These are phyloP conservation scores for Amphipyra tragopoginis DNA, from an alignment of 2,888 invertebrate species.

Conservation along the genomic window DNA sequence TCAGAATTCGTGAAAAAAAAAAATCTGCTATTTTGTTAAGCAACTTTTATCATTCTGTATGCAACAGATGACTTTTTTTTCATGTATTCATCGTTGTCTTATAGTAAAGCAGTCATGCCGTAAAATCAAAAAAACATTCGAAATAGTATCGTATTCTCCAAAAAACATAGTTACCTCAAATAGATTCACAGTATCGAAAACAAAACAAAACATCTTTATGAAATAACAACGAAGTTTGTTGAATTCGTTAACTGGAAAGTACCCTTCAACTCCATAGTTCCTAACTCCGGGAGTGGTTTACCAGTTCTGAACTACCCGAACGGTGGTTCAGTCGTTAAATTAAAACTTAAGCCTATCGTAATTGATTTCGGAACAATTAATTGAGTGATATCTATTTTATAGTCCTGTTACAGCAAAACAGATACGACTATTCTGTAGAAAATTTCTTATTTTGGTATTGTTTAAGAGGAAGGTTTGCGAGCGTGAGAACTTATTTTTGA, in stretches of 20 bases:
- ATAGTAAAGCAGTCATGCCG: too few species aligned
- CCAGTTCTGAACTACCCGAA: constrained; percentile 18
- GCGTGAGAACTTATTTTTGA: too few species aligned
- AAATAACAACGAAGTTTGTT: constrained; percentile 19
- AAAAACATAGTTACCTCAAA: background rate
- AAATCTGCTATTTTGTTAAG: too few species aligned
- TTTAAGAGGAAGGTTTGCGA: too few species aligned
- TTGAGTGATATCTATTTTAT: constrained; percentile 9
- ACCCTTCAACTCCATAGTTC: constrained; percentile 17
- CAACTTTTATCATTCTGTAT: too few species aligned
- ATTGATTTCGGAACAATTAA: constrained; percentile 23
- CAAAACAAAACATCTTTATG: constrained; percentile 4
- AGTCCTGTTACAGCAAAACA: background rate
- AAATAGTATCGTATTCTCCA: too few species aligned
- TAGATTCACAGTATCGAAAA: background rate
- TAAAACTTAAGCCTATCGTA: constrained; percentile 15
- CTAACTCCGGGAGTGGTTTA: constrained; percentile 36
- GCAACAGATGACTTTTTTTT: too few species aligned
- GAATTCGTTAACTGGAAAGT: constrained; percentile 23
- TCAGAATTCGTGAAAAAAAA: too few species aligned
- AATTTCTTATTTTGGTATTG: background rate
- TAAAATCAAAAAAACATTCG: too few species aligned
- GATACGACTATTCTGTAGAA: background rate
- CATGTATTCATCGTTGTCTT: too few species aligned
- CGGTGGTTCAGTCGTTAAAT: constrained; percentile 27